Percentiles rank a stretch among this genome's conserved stretches.
Conservation (phyloP, 2,113 vertebrate genomes). For the Podarcis cretensis region DNA sequence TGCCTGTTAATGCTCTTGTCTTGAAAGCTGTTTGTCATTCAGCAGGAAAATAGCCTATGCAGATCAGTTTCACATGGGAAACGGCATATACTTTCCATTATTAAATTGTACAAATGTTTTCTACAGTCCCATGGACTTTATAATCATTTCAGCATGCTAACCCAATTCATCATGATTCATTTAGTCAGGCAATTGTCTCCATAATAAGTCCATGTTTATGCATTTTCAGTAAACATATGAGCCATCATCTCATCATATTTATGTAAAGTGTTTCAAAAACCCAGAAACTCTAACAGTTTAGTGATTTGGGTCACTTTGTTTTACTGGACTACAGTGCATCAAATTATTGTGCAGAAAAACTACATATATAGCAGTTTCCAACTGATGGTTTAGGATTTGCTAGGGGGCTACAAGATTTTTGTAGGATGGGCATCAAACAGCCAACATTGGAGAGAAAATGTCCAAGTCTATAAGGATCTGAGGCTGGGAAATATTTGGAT, state of each 20-base stretch:
- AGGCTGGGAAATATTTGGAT: neutral
- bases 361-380: neutral
- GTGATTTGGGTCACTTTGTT: neutral
- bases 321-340: neutral
- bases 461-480: neutral
- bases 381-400: neutral
- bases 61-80: constrained; percentile 28
- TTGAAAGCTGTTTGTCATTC: neutral
- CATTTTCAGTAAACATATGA: constrained; percentile 46
- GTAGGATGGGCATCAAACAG: neutral
- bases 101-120: constrained; percentile 43
- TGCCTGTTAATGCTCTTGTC: neutral
- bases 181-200: constrained; percentile 46
- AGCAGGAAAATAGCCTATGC: constrained; percentile 23
- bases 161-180: constrained; percentile 43
- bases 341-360: neutral
- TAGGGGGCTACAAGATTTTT: neutral
- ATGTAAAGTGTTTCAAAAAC: constrained; percentile 26
- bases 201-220: constrained; percentile 47
- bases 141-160: constrained; percentile 28
- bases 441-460: neutral
- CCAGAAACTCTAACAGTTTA: neutral
- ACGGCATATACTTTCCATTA: constrained; percentile 30
- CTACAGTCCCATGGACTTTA: constrained; percentile 24
- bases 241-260: constrained; percentile 40